Evolutionary conservation across 2,888 invertebrate genomes (phyloP), one percentile per base, ranked within the genome.

Genomic region (Scaptomyza tumidula): DNA sequence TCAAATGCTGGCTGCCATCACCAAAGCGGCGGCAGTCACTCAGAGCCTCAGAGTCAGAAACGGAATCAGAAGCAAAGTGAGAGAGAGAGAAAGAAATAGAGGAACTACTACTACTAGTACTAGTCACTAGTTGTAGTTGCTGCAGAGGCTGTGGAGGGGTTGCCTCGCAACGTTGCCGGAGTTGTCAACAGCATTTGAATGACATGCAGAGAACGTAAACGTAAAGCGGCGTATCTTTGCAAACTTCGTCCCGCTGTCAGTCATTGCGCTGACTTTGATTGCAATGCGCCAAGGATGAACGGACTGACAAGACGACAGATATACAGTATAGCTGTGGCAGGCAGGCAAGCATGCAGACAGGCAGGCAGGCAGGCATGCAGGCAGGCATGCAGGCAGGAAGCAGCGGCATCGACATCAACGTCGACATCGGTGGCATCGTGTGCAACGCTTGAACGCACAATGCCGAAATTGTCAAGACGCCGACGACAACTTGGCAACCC

Each of bases 151-250:
- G 35, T n/a, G 37, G n/a, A 1, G n/a, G 39, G 16, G 41, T 16
- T 16, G 41, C 9, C 14, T 39, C 3, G 24, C 39, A 39, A 19
- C 45, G 50, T 27, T 14, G 37, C 27, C 14, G 14, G 72, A 81
- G 77, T 83, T 88, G 88, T 87, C 83, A 84, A 71, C 87, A 63
- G 72, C 79, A 87, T 84, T 88, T 84, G 84, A 84, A 86, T 88
- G 86, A 82, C 89, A 71, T 64, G 58, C 67, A 80, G 39, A 64
- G 52, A 65, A 66, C 43, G 61, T 56, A 54, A 62, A 61, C 27
- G 52, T 39, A 52, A 52, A 52, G 52, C 52, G 52, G 52, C 52
- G 14, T 52, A 52, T 52, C 52, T 50, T 35, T 39, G 52, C 27
- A 13, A 52, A 39, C 16, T 39, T 52, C 27, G 52, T 16, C 39